Percentiles rank a stretch among this genome's conserved stretches.
Conservation (phyloP, 1,140 invertebrate species). For the Formica selysi region DNA sequence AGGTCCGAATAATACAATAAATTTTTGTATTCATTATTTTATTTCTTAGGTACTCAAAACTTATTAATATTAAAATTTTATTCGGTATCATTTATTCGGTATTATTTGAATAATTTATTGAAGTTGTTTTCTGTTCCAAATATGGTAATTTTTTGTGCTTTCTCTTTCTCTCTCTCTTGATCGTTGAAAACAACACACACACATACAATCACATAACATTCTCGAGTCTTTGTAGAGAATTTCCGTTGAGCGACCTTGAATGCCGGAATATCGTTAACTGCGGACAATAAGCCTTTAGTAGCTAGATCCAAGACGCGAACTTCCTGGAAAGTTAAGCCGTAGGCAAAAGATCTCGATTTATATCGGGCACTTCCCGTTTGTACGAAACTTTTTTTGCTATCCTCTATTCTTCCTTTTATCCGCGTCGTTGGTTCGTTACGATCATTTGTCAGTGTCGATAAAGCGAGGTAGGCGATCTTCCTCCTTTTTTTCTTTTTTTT, state of each 20-base stretch:
- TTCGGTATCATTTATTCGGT: not conserved
- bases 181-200: not conserved
- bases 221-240: slow-evolving; percentile 5
- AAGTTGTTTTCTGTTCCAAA: not conserved
- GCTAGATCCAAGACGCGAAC: slow-evolving; percentile 15
- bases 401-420: slow-evolving; percentile 11
- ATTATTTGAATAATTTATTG: not conserved
- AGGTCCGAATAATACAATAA: not conserved
- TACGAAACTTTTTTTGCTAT: slow-evolving; percentile 25
- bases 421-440: slow-evolving; percentile 41
- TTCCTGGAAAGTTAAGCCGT: slow-evolving; percentile 14
- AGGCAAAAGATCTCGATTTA: slow-evolving; percentile 18
- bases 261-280: not conserved
- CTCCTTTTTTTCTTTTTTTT: slow-evolving; percentile 20
- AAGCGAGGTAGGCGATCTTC: slow-evolving; percentile 50
- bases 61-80: not conserved
- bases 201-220: not conserved
- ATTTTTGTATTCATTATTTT: not conserved
- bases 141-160: not conserved
- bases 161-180: no score
- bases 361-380: slow-evolving; percentile 15
- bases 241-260: not conserved
- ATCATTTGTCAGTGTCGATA: slow-evolving; percentile 73
- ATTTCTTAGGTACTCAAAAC: not conserved
- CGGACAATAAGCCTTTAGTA: slow-evolving; percentile 16